These are phyloP conservation scores for Oryzias curvinotus DNA, from an alignment of 2,113 vertebrate species.

Conservation along the genomic window DNA sequence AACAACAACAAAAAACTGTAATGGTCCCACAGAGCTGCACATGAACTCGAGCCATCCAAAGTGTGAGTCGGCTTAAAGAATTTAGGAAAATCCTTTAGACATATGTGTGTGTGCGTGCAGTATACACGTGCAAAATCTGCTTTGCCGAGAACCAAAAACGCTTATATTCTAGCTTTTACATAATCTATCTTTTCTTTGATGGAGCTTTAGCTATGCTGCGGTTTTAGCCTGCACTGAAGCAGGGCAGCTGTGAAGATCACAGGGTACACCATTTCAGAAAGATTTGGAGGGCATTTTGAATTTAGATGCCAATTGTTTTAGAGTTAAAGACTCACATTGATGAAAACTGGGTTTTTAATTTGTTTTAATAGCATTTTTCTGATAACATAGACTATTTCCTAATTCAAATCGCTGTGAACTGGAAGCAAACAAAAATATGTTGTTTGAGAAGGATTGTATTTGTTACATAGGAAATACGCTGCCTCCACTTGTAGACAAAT, in stretches of 20 bases:
- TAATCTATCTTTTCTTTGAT: conserved; percentile 47
- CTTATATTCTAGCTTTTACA: conserved; percentile 37
- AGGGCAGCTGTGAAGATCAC: conserved; percentile 30
- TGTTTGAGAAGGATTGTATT: no score
- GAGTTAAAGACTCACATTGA: no score
- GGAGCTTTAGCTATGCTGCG: conserved; percentile 25
- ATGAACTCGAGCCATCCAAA: conserved; percentile 31
- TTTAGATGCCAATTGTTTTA: no score
- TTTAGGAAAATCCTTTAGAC: conserved; percentile 46
- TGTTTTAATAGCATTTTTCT: no score
- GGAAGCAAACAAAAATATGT: no score
- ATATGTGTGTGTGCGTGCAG: conserved; percentile 10
- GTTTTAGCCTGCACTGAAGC: conserved; percentile 10
- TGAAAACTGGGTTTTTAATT: no score
- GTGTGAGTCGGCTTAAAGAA: conserved; percentile 43
- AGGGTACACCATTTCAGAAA: not conserved
- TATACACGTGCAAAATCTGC: conserved; percentile 33
- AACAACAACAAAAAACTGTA: no score
- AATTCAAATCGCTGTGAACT: no score
- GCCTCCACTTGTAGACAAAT: no score
- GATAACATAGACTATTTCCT: no score
- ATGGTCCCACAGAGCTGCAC: conserved; percentile 23
- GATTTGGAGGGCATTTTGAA: no score
- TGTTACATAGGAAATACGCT: no score
- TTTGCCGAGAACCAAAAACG: conserved; percentile 35